These are phyloP conservation scores for Chloroceryle inda DNA, from an alignment of 2,797 vertebrate genomes.

Conservation along the genomic window DNA sequence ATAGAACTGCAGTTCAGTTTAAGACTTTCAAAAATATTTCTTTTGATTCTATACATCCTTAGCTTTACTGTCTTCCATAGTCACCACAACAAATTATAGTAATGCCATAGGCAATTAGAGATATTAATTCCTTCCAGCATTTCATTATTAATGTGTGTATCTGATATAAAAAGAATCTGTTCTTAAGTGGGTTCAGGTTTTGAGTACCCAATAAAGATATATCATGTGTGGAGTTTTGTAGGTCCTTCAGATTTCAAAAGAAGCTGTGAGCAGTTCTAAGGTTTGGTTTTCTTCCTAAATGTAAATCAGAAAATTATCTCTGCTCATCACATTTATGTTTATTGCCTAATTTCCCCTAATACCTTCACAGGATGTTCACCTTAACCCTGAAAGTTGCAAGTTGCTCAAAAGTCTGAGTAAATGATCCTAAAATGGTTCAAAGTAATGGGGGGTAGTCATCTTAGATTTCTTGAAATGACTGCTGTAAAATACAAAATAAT, in stretches of 20 bases:
- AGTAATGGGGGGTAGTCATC: accelerated
- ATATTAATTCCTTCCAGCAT: neutral
- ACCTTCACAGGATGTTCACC: neutral
- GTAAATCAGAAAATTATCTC: neutral
- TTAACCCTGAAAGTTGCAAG: neutral
- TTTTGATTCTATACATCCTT: neutral
- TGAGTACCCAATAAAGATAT: neutral
- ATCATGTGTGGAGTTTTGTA: neutral
- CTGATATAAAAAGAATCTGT: neutral
- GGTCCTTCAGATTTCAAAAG: neutral
- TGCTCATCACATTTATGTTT: neutral
- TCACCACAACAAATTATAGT: neutral
- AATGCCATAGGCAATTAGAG: neutral
- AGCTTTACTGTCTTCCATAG: neutral
- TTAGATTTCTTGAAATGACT: neutral
- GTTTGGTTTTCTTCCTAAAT: neutral
- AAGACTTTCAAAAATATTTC: neutral
- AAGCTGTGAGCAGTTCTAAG: neutral
- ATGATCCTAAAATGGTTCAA: neutral
- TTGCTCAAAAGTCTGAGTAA: neutral
- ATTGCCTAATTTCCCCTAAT: neutral
- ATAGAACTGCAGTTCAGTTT: neutral
- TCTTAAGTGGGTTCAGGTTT: neutral
- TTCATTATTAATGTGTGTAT: neutral
- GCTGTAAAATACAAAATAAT: neutral